Conservation (phyloP, 1,140 invertebrate species). For the Trichogramma pretiosum region DNA sequence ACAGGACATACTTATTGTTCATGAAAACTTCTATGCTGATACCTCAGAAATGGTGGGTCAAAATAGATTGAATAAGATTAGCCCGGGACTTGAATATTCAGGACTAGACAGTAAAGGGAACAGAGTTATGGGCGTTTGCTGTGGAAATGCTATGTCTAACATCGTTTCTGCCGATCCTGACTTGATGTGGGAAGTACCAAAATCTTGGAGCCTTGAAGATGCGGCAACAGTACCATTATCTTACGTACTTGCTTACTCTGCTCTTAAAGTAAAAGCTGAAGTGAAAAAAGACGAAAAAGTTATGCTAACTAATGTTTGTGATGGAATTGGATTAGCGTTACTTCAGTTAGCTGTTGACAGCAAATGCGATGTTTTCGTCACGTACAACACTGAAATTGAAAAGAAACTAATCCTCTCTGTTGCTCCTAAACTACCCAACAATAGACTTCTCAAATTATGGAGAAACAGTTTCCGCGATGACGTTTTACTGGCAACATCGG, state of each 20-base stretch:
- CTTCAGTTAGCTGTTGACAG: slow-evolving; percentile 54
- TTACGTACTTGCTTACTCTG: slow-evolving; percentile 74
- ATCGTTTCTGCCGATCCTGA: slow-evolving; percentile 65
- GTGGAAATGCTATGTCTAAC: slow-evolving; percentile 76
- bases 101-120: slow-evolving; percentile 48
- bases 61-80: slow-evolving; percentile 49
- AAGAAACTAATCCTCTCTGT: slow-evolving; percentile 63
- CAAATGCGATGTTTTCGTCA: slow-evolving; percentile 55
- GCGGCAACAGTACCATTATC: slow-evolving; percentile 50
- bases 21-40: slow-evolving; percentile 63
- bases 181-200: slow-evolving; percentile 70
- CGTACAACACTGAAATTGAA: slow-evolving; percentile 67
- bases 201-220: slow-evolving; percentile 48
- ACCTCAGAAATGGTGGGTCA: slow-evolving; percentile 46
- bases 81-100: slow-evolving; percentile 63
- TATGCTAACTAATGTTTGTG: slow-evolving; percentile 58
- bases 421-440: slow-evolving; percentile 55
- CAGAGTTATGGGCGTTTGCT: slow-evolving; percentile 60
- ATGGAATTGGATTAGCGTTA: slow-evolving; percentile 64
- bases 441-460: slow-evolving; percentile 9
- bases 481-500: slow-evolving; percentile 49
- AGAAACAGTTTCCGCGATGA: slow-evolving; percentile 41
- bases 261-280: slow-evolving; percentile 63
- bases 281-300: slow-evolving; percentile 50
- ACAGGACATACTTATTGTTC: slow-evolving; percentile 61